Evolutionary conservation across 2,113 vertebrate genomes (phyloP).

Genomic region (Pantherophis guttatus): DNA sequence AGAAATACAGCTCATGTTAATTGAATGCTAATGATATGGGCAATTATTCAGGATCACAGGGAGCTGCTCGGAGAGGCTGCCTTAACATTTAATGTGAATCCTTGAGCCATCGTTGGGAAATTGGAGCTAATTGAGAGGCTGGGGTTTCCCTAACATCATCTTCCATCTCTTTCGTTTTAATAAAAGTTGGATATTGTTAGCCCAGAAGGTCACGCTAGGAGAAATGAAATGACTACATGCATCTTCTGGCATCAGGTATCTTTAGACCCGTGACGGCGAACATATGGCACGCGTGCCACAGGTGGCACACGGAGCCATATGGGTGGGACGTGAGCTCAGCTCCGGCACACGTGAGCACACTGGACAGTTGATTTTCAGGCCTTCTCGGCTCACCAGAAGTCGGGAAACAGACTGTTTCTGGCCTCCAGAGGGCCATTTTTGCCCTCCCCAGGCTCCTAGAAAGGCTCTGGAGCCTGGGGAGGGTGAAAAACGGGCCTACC

Average conservation of each 20-base stretch:
- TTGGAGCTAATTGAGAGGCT: conserved; percentile 20
- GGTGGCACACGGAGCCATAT: too few species aligned
- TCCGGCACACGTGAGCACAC: too few species aligned
- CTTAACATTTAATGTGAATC: conserved; percentile 27
- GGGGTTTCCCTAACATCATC: conserved; percentile 18
- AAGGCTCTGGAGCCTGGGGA: too few species aligned
- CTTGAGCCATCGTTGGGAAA: conserved; percentile 44
- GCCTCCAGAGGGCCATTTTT: too few species aligned
- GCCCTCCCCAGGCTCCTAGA: too few species aligned
- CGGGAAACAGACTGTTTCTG: too few species aligned
- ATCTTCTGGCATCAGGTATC: background rate
- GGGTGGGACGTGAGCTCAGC: too few species aligned
- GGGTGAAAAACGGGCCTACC: too few species aligned
- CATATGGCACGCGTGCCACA: too few species aligned
- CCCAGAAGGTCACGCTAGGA: conserved; percentile 28
- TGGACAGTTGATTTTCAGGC: too few species aligned
- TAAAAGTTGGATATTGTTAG: conserved; percentile 38
- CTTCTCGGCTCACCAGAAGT: too few species aligned
- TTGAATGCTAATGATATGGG: conserved; percentile 60
- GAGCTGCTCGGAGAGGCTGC: conserved; percentile 42
- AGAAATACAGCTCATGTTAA: conserved; percentile 58
- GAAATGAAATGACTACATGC: background rate
- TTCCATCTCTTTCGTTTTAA: conserved; percentile 41
- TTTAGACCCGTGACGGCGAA: background rate
- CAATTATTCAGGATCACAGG: conserved; percentile 59